phyloP scores from a whole-genome alignment of 2,113 vertebrate genomes.

The Oryzias melastigma region DNA sequence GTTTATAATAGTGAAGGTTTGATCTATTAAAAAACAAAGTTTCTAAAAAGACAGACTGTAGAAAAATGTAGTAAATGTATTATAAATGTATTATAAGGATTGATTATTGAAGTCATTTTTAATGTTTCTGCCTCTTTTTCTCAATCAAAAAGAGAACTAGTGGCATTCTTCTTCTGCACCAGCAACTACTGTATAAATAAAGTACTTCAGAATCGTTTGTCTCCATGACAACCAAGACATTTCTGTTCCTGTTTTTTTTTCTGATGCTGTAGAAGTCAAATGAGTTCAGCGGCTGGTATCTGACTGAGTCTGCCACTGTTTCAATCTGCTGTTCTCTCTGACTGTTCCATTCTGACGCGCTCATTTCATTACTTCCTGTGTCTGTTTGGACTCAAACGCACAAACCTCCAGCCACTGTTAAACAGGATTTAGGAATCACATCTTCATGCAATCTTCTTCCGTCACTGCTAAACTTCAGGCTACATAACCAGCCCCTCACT shows the following conservation, averaged over 20 bases:
- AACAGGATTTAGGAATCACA: too few species aligned
- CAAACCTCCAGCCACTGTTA: too few species aligned
- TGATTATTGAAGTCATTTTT: neutral
- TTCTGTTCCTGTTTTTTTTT: constrained; percentile 25
- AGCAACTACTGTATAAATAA: constrained; percentile 31
- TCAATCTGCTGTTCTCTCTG: constrained; percentile 1
- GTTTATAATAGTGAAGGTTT: too few species aligned
- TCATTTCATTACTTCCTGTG: too few species aligned
- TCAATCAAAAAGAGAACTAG: constrained; percentile 2
- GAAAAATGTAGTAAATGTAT: too few species aligned
- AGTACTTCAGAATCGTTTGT: constrained; percentile 38
- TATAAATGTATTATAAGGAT: neutral
- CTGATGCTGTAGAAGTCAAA: constrained; percentile 22
- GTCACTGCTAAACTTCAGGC: too few species aligned
- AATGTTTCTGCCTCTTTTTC: neutral
- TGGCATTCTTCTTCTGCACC: constrained; percentile 17
- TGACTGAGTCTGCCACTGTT: constrained; percentile 24
- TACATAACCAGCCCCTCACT: too few species aligned
- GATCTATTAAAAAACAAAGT: too few species aligned
- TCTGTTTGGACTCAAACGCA: too few species aligned
- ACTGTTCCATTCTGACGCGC: too few species aligned
- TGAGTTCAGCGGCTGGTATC: constrained; percentile 21
- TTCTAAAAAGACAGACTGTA: too few species aligned
- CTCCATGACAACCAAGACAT: constrained; percentile 60
- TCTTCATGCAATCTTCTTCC: too few species aligned